These are phyloP conservation scores for Dysidea cf. avara DNA, from an alignment of 37 sponge, comb jelly and placozoan species.

Conservation along the genomic window DNA sequence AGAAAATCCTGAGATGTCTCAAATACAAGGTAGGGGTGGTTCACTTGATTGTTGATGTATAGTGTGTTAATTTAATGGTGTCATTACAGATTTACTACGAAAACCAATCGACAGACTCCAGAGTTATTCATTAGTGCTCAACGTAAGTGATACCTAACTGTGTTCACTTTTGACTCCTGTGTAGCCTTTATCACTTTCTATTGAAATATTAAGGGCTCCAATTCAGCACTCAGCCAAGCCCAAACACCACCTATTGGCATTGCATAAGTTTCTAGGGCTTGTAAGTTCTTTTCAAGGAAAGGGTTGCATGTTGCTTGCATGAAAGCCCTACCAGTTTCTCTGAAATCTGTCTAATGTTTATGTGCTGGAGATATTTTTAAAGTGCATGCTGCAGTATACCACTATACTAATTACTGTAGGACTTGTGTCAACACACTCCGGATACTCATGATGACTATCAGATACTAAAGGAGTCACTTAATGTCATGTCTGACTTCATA, in stretches of 20 bases:
- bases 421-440: slow-evolving; percentile 82
- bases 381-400: too few species aligned
- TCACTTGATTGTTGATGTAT: not conserved
- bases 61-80: slow-evolving; percentile 4
- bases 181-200: not conserved
- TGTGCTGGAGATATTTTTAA: too few species aligned
- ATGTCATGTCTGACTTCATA: slow-evolving; percentile 82
- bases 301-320: too few species aligned
- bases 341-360: too few species aligned
- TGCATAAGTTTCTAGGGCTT: too few species aligned
- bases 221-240: too few species aligned
- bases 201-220: too few species aligned
- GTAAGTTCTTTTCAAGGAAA: too few species aligned
- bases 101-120: slow-evolving; percentile 83
- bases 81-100: slow-evolving; percentile 67
- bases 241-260: too few species aligned
- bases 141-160: slow-evolving; percentile 54
- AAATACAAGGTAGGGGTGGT: not conserved
- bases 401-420: too few species aligned
- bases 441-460: slow-evolving; percentile 62
- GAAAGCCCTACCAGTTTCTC: too few species aligned
- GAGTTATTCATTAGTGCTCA: slow-evolving; percentile 80
- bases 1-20: not conserved
- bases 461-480: slow-evolving; percentile 62
- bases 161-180: not conserved